Base-by-base conservation (phyloP, 2,113 vertebrate genomes). In the Artemisiospiza belli region DNA sequence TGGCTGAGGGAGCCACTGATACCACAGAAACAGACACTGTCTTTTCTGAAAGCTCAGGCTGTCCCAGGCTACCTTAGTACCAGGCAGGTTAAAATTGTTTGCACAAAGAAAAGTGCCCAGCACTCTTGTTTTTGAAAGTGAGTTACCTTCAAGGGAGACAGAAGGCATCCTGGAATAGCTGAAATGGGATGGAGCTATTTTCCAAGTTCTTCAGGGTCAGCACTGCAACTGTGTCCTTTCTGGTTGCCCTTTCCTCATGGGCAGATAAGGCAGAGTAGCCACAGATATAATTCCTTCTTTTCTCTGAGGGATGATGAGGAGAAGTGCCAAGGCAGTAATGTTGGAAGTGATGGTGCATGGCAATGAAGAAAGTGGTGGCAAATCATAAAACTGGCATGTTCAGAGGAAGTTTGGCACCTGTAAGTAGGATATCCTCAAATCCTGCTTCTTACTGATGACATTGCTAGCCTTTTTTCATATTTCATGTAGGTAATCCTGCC, bases 1-100 rank as follows among this genome's bases (percentile, higher is more conserved):
- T 1, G 3, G 17, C 62, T 1, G 0, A 31, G 20, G n/a, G 24
- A 61, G 39, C 9, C 70, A 35, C 24, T 18, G 24, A 14, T 25
- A n/a, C 20, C 62, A 62, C 17, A 68, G 39, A 55, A 35, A 62
- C 6, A 54, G 46, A 31, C 30, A 55, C 2, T 30, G 62, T 30
- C n/a, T 41, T 21, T 89, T 55, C 87, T 62, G 62, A 54, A 62
- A 69, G n/a, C 47, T 55, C 30, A 55, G 33, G 16, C 62, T 83
- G n/a, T 41, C 41, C 46, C 17, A 68, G 62, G 19, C 41, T 47
- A 68, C n/a, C 24, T 54, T 46, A 15, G 24, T 27, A 51, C 5
- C 30, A 47, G 19, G 23, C 14, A 47, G 17, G 55, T 55, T 41
- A 10, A 47, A 68, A 35, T 1, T 15, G 12, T 23, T 61, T 76